Evolutionary conservation across 1,140 invertebrate genomes (phyloP), one percentile per base, ranked within the genome.

Genomic region (Gryllus bimaculatus): DNA sequence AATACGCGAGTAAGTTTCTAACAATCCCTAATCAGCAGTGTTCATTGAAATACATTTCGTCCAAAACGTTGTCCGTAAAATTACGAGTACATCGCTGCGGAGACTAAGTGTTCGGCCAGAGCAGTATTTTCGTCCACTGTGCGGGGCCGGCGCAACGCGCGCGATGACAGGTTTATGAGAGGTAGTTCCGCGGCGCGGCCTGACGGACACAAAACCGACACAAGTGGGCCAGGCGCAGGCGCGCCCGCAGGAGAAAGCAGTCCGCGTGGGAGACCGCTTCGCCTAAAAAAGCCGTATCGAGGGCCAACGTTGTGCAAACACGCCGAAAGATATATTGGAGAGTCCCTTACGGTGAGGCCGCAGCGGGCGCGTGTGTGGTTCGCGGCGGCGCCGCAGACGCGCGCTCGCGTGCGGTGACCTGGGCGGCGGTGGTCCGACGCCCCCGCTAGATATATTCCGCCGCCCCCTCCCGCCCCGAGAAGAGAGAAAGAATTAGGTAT

Each of bases 401-500:
- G 54, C 54, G 54, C 10, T 13, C 54, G 54, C 54, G 10, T 13
- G 54, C 54, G 54, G 10, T 66, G 54, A 66, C 10, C 54, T 66
- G 18, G 26, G 26, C 5, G 26, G 26, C 26, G 26, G 26, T 39
- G 26, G 1, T 1, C 26, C 26, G 26, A n/a, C n/a, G n/a, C n/a
- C n/a, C n/a, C n/a, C n/a, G n/a, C n/a, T n/a, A n/a, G n/a, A n/a
- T n/a, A n/a, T n/a, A n/a, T n/a, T n/a, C n/a, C n/a, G n/a, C n/a
- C n/a, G n/a, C n/a, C 26, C 26, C 26, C 54, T 7, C 0, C 54
- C 10, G 7, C 2, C 10, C 10, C 10, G 2, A 7, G 7, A 66
- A 66, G 54, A 66, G 54, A 66, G 54, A 66, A 66, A 66, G 54
- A 66, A 66, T 66, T 66, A 66, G 54, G 54, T 66, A 66, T 66